Conservation (phyloP, 2,888 invertebrate genomes). For the Dryomyza anilis region DNA sequence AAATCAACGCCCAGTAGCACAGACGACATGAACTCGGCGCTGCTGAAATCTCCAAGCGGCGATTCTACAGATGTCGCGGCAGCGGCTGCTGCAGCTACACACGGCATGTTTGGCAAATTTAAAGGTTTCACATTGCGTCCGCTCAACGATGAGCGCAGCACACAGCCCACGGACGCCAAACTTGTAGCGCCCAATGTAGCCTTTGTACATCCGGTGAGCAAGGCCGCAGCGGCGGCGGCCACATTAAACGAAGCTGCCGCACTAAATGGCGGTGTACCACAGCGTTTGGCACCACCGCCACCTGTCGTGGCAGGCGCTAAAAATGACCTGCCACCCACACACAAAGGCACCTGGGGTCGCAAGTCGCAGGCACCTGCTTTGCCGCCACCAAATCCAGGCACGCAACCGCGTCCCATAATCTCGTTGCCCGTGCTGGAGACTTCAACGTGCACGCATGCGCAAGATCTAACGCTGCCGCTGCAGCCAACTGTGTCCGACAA, state of each 20-base stretch:
- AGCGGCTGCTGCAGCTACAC: conserved; percentile 63
- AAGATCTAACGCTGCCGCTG: conserved; percentile 41
- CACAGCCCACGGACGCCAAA: conserved; percentile 50
- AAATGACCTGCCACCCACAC: conserved; percentile 29
- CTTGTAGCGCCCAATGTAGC: conserved; percentile 64
- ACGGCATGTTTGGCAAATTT: conserved; percentile 82
- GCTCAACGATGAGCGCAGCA: conserved; percentile 54
- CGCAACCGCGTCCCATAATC: conserved; percentile 74
- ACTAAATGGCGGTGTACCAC: conserved; percentile 57
- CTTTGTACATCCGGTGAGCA: conserved; percentile 59
- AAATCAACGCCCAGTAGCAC: conserved; percentile 67
- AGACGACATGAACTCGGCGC: conserved; percentile 75
- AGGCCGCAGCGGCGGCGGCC: conserved; percentile 47
- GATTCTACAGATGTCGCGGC: conserved; percentile 64
- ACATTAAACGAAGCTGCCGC: no score
- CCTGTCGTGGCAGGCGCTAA: conserved; percentile 51
- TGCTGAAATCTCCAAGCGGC: conserved; percentile 66
- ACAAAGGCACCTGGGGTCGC: conserved; percentile 41
- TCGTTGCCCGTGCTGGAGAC: conserved; percentile 81
- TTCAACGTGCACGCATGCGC: conserved; percentile 69
- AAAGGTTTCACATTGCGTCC: conserved; percentile 78
- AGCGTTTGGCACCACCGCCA: conserved; percentile 69
- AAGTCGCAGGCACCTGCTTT: conserved; percentile 63
- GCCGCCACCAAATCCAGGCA: conserved; percentile 70
- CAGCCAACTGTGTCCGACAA: conserved; percentile 40